phyloP scores from a whole-genome alignment of 2,113 vertebrate genomes.

The Podarcis raffonei region DNA sequence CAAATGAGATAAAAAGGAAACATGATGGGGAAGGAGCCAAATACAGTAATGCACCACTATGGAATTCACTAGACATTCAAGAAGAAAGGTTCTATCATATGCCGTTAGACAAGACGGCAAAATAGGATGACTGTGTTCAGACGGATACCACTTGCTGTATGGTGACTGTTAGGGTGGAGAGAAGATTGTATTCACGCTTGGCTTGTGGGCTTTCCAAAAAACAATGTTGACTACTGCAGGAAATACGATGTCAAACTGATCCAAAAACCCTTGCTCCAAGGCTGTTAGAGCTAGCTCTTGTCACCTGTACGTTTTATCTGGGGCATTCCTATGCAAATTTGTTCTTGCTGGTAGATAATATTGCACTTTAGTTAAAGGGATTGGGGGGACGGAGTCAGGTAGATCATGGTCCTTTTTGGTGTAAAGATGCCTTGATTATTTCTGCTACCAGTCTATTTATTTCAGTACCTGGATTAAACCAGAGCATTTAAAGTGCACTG shows the following conservation, averaged over 20 bases:
- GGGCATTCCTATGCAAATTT: background rate
- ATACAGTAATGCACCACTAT: background rate
- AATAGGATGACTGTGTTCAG: background rate
- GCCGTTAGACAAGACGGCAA: background rate
- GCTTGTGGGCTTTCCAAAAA: background rate
- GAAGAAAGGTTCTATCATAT: background rate
- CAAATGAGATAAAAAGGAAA: background rate
- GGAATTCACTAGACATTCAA: background rate
- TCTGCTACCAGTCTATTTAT: background rate
- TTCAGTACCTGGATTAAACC: background rate
- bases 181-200: background rate
- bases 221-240: background rate
- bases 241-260: background rate
- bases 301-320: background rate
- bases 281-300: background rate
- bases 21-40: background rate
- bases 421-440: background rate
- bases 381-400: background rate
- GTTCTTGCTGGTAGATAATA: background rate
- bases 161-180: background rate
- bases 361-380: background rate
- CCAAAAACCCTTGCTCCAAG: background rate
- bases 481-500: background rate
- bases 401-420: background rate
- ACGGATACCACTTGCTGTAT: background rate